These are phyloP conservation scores for Rhopalosiphum nymphaeae DNA, from an alignment of 2,888 invertebrate species.

Conservation along the genomic window DNA sequence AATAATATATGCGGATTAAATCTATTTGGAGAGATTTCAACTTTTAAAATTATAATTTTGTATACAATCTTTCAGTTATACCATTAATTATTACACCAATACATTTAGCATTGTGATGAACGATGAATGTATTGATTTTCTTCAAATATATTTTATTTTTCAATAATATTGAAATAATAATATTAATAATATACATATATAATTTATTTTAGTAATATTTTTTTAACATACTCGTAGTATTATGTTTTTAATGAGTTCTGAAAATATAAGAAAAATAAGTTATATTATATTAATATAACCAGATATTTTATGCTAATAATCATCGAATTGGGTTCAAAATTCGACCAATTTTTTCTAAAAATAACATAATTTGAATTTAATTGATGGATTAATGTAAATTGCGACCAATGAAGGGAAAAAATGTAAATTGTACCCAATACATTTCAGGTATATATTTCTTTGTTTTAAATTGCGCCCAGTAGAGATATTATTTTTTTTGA, in stretches of 20 bases:
- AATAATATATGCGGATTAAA: background rate
- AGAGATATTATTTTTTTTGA: no score
- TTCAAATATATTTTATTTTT: background rate
- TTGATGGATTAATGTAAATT: no score
- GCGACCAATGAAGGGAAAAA: no score
- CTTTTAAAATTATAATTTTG: background rate
- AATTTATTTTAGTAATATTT: no score
- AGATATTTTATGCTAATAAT: background rate
- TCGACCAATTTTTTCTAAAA: background rate
- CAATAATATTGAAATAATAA: background rate
- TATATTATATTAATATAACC: no score
- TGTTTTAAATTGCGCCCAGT: no score
- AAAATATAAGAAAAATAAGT: background rate
- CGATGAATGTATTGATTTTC: background rate
- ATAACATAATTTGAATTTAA: background rate
- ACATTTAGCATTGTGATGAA: background rate
- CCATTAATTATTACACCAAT: background rate
- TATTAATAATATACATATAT: no score
- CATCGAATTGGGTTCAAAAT: background rate
- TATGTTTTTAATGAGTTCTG: background rate
- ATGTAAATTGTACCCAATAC: no score
- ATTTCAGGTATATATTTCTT: no score
- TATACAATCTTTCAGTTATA: background rate
- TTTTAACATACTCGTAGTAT: background rate
- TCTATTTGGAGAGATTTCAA: background rate